A percentile compares a stretch with the other conserved stretches of the same genome.
Conservation (phyloP, 2,888 invertebrate genomes). For the Rhagophthalmus giganteus region DNA sequence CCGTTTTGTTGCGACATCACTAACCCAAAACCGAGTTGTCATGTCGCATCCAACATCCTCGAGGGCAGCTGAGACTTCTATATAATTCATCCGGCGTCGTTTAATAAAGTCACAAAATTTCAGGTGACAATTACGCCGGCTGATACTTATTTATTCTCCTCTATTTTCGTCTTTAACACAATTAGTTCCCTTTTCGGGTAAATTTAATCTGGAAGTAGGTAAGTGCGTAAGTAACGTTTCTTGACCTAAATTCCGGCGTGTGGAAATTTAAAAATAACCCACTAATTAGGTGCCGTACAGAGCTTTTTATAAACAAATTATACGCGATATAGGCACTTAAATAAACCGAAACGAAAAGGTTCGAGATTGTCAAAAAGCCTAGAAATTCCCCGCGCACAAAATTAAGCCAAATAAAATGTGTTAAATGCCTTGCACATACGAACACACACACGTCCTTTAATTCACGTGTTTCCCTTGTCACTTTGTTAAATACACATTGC, state of each 20-base stretch:
- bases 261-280: too few relatives aligned
- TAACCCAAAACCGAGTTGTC: constrained; percentile 31
- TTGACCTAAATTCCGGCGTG: too few relatives aligned
- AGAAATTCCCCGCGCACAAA: constrained; percentile 11
- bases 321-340: background rate
- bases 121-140: constrained; percentile 37
- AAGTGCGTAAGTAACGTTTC: too few relatives aligned
- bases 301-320: background rate
- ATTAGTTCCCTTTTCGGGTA: too few relatives aligned
- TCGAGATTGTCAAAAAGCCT: background rate
- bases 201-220: too few relatives aligned
- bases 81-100: constrained; percentile 37
- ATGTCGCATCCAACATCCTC: constrained; percentile 24
- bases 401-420: constrained; percentile 27
- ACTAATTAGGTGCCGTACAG: too few relatives aligned
- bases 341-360: background rate
- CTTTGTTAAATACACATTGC: constrained; percentile 48
- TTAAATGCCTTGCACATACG: constrained; percentile 30
- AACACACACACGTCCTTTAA: constrained; percentile 39
- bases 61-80: constrained; percentile 26
- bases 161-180: background rate
- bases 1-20: constrained; percentile 19
- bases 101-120: constrained; percentile 40
- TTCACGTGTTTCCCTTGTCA: constrained; percentile 43
- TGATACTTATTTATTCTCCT: constrained; percentile 6